Conservation (phyloP, 1,140 invertebrate species). For the Lucilia cuprina region DNA sequence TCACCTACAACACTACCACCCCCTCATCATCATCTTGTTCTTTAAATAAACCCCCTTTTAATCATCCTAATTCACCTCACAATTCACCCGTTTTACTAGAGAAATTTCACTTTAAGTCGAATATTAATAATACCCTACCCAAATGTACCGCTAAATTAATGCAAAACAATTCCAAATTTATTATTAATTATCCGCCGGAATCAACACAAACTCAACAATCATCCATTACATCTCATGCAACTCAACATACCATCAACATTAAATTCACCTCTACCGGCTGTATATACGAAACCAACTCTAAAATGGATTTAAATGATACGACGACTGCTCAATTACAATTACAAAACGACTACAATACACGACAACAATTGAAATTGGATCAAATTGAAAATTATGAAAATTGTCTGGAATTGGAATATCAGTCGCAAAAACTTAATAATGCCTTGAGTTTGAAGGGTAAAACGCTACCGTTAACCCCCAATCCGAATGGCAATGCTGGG, state of each 20-base stretch:
- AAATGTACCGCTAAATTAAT: constrained; percentile 30
- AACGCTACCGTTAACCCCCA: not conserved
- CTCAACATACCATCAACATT: constrained; percentile 40
- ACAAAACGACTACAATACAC: constrained; percentile 60
- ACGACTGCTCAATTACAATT: constrained; percentile 40
- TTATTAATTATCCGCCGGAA: constrained; percentile 61
- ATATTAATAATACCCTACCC: not conserved
- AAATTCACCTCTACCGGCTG: constrained; percentile 44
- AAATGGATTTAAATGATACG: constrained; percentile 51
- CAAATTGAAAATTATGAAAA: constrained; percentile 62
- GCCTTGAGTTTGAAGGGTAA: not conserved
- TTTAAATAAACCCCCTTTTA: not conserved
- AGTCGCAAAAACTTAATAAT: constrained; percentile 30
- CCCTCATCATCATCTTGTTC: constrained; percentile 37
- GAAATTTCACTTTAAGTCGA: not conserved
- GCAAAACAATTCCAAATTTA: constrained; percentile 46
- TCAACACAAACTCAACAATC: not conserved
- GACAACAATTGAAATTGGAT: constrained; percentile 61
- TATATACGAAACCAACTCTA: constrained; percentile 43
- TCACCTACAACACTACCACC: constrained; percentile 39
- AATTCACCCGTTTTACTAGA: constrained; percentile 2
- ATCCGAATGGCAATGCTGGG: constrained; percentile 27
- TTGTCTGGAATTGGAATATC: constrained; percentile 44
- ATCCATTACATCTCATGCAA: constrained; percentile 50
- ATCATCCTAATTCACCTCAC: not conserved